Evolutionary conservation across 2,797 vertebrate species (phyloP).

Genomic region (Vultur gryphus): DNA sequence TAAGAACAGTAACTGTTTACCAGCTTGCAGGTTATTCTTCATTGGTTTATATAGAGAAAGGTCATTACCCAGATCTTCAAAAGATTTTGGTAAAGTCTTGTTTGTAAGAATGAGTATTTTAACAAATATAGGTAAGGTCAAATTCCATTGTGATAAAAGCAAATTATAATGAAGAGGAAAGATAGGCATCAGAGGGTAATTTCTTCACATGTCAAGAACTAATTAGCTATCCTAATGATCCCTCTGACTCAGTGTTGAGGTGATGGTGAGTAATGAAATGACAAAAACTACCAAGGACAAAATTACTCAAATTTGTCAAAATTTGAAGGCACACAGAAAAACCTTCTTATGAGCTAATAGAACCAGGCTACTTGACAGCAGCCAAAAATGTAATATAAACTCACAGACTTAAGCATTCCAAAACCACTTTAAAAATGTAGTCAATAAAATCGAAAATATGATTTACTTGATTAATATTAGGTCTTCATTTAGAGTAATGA

Average conservation of each 20-base stretch:
- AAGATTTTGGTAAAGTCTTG: background rate
- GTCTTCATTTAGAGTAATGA: background rate
- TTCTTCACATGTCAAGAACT: conserved; percentile 2
- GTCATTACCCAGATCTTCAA: background rate
- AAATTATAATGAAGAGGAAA: background rate
- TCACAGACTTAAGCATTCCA: background rate
- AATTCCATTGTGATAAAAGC: background rate
- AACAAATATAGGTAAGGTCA: background rate
- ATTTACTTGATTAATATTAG: background rate
- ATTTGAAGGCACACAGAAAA: background rate
- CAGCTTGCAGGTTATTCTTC: background rate
- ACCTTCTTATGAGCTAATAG: background rate
- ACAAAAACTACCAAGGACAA: conserved; percentile 14
- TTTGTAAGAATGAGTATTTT: background rate
- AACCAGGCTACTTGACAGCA: background rate
- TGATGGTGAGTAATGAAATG: conserved; percentile 5
- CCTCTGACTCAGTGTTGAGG: conserved; percentile 9
- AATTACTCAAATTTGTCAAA: background rate
- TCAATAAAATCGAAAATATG: background rate
- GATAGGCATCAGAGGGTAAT: background rate
- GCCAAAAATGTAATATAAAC: background rate
- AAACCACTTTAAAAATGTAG: background rate
- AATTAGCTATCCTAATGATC: conserved; percentile 14
- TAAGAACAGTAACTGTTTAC: background rate
- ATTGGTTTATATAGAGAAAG: background rate